A percentile compares a stretch with the other conserved stretches of the same genome.
phyloP scores from a whole-genome alignment of 2,888 invertebrate genomes.

The Eutolmus rufibarbis region DNA sequence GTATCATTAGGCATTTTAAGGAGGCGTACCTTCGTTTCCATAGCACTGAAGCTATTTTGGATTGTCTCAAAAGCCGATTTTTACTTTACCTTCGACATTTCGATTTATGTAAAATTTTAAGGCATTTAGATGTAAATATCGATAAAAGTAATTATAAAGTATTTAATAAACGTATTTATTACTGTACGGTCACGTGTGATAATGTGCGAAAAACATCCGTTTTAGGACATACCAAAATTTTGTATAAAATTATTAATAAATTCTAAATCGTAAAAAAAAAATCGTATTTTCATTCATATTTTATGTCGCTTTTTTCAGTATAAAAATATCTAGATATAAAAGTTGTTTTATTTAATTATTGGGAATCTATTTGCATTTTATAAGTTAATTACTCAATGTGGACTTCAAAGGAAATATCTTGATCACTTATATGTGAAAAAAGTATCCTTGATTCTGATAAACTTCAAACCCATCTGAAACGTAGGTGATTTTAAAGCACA shows the following conservation, averaged over 20 bases:
- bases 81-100: slow-evolving; percentile 4
- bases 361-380: too few relatives aligned
- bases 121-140: slow-evolving; percentile 25
- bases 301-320: not conserved
- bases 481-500: too few relatives aligned
- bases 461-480: too few relatives aligned
- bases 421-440: too few relatives aligned
- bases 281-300: not conserved
- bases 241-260: slow-evolving; percentile 22
- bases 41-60: not conserved
- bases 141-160: not conserved
- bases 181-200: slow-evolving; percentile 26
- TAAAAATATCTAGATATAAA: not conserved
- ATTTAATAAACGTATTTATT: slow-evolving; percentile 14
- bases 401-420: too few relatives aligned
- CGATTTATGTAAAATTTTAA: slow-evolving; percentile 26
- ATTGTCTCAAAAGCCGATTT: not conserved
- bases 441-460: too few relatives aligned
- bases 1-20: not conserved
- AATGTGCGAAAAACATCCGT: slow-evolving; percentile 29
- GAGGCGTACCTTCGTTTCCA: not conserved
- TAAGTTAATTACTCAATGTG: too few relatives aligned
- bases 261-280: not conserved
- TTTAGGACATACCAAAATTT: slow-evolving; percentile 32
- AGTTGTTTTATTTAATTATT: too few relatives aligned